Conservation (phyloP, 2,888 invertebrate genomes). For the Andrena dorsata region DNA sequence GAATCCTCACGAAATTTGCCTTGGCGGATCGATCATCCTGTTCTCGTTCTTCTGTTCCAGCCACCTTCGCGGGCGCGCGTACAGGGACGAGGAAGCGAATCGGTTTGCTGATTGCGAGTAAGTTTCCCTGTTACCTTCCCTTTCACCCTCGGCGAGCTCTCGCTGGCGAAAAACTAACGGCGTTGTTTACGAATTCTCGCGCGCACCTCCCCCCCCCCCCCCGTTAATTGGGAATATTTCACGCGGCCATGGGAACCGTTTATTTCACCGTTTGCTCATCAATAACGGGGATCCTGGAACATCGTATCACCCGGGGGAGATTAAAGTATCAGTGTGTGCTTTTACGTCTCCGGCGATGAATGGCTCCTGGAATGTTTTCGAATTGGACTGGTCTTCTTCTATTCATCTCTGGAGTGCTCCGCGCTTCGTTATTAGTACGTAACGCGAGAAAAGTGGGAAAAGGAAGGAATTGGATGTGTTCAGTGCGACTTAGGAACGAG, state of each 20-base stretch:
- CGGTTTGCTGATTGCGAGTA: slow-evolving; percentile 14
- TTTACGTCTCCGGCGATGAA: slow-evolving; percentile 20
- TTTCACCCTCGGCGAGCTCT: not conserved
- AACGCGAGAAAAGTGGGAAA: not conserved
- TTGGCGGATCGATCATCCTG: not conserved
- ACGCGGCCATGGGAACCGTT: slow-evolving; percentile 29
- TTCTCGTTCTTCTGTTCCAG: slow-evolving; percentile 17
- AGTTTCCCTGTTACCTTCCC: slow-evolving; percentile 1
- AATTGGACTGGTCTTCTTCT: slow-evolving; percentile 17
- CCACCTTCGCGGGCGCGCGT: not conserved
- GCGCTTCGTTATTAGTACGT: not conserved
- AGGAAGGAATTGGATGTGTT: not conserved
- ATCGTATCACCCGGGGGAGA: slow-evolving; percentile 17
- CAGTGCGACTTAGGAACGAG: not conserved
- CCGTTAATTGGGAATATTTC: slow-evolving; percentile 57
- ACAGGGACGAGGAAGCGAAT: slow-evolving; percentile 9
- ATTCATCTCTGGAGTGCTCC: slow-evolving; percentile 9
- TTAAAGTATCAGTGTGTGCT: slow-evolving; percentile 38
- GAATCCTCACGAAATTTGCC: not conserved
- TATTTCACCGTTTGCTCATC: slow-evolving; percentile 45
- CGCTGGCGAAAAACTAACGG: not conserved
- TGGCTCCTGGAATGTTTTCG: slow-evolving; percentile 11
- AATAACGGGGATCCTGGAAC: slow-evolving; percentile 26
- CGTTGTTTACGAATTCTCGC: not conserved
- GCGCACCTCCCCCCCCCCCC: not conserved